Base-by-base conservation (phyloP, 1,140 invertebrate species). In the Wasmannia auropunctata region DNA sequence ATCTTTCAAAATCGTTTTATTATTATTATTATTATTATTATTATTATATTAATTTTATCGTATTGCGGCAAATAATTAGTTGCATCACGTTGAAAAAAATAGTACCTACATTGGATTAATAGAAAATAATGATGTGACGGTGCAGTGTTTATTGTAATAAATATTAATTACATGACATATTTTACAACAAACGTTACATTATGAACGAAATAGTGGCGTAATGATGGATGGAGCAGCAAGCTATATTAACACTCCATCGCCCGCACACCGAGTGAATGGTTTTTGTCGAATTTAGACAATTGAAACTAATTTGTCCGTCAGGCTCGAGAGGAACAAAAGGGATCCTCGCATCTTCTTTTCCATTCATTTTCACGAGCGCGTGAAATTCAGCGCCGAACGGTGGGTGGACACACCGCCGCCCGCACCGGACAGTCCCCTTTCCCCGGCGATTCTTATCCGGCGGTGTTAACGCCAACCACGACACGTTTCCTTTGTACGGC, bases 401-500 rank as follows among this genome's bases (percentile, higher is more conserved):
- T 10, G 34, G 11, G 11, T n/a, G n/a, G n/a, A n/a, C n/a, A n/a
- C n/a, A n/a, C n/a, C n/a, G n/a, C n/a, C n/a, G n/a, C n/a, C n/a
- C n/a, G n/a, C 25, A 34, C 22, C 63, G 43, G 79, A n/a, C 65
- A 72, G 72, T 72, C 43, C n/a, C n/a, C 79, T 72, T 58, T 58
- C 34, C 8, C 67, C 51, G 51, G 63, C 25, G 67, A 83, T 83
- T 83, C 67, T 83, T 83, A 74, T 83, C 49, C 51, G 25, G 7
- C 25, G 67, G n/a, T 58, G 79, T 81, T 81, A 81, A 81, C 37
- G 51, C 79, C n/a, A 72, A 81, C 49, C 79, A 56, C 49, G 77
- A 70, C n/a, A n/a, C 34, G 79, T 72, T 83, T 74, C 79, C 67
- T 83, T 83, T 83, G 67, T 83, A 74, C n/a, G 79, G 67, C 67